Evolutionary conservation across 2,113 vertebrate genomes (phyloP).

Genomic region (Choloepus hoffmanni): DNA sequence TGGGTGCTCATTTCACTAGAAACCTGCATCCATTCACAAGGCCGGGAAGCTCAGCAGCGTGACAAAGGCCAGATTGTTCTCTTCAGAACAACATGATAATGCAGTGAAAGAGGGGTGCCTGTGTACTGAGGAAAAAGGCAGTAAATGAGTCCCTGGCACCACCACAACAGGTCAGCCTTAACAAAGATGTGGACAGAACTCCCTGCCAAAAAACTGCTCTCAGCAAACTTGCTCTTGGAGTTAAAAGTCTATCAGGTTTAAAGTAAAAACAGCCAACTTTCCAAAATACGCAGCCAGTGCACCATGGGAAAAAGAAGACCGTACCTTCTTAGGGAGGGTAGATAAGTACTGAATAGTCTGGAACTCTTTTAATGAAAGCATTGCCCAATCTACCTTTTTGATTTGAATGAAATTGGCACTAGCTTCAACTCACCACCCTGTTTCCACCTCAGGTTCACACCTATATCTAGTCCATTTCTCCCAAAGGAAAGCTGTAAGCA

Average conservation of each 20-base stretch:
- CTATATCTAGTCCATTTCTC: background rate
- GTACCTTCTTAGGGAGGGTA: background rate
- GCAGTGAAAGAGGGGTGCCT: constrained; percentile 29
- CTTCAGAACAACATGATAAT: constrained; percentile 21
- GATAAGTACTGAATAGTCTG: constrained; percentile 6
- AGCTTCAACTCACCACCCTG: background rate
- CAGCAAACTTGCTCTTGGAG: background rate
- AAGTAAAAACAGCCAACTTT: constrained; percentile 62
- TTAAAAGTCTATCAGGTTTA: constrained; percentile 59
- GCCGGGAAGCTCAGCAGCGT: background rate
- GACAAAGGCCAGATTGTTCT: constrained; percentile 68
- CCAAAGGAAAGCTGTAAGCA: background rate
- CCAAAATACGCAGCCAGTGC: constrained; percentile 45
- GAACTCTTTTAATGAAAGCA: background rate
- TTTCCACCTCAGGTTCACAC: background rate
- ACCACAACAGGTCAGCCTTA: constrained; percentile 50
- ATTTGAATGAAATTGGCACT: background rate
- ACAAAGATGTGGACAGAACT: constrained; percentile 56
- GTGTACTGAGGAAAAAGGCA: background rate
- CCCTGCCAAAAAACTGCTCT: constrained; percentile 50
- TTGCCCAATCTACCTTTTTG: constrained; percentile 34
- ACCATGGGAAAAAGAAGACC: constrained; percentile 48
- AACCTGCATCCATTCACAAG: constrained; percentile 54
- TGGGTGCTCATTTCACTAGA: background rate
- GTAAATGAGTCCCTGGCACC: constrained; percentile 71